A percentile compares a stretch with the other conserved stretches of the same genome.
phyloP scores from a whole-genome alignment of 2,113 vertebrate genomes.

The Steatornis caripensis region DNA sequence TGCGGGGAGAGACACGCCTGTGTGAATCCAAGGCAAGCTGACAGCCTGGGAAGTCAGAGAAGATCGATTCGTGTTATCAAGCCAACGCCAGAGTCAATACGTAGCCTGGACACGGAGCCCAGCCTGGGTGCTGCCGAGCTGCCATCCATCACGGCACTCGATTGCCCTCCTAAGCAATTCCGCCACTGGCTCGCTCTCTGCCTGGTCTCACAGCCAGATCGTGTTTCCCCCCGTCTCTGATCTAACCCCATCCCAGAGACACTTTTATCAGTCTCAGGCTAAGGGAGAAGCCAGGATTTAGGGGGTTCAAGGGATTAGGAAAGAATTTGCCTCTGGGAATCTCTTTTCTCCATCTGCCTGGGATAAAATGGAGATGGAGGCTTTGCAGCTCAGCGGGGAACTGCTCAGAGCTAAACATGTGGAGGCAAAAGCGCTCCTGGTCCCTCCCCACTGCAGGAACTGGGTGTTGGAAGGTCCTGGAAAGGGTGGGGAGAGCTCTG shows the following conservation, averaged over 20 bases:
- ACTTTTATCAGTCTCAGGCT: background rate
- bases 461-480: background rate
- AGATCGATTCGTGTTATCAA: background rate
- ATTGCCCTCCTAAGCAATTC: background rate
- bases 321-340: background rate
- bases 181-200: background rate
- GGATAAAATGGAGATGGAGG: background rate
- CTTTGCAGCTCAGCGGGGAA: background rate
- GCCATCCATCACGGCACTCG: background rate
- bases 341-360: background rate
- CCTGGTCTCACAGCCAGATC: background rate
- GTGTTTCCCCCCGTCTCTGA: background rate
- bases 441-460: background rate
- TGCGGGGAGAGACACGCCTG: rapidly evolving
- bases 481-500: background rate
- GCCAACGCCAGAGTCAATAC: background rate
- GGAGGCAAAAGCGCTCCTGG: background rate
- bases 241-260: background rate
- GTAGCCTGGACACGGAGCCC: background rate
- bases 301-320: background rate
- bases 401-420: background rate
- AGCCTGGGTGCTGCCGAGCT: background rate
- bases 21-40: background rate
- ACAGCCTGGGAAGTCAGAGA: background rate
- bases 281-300: background rate